phyloP scores from a whole-genome alignment of 2,888 invertebrate species.

The Megalurothrips usitatus region DNA sequence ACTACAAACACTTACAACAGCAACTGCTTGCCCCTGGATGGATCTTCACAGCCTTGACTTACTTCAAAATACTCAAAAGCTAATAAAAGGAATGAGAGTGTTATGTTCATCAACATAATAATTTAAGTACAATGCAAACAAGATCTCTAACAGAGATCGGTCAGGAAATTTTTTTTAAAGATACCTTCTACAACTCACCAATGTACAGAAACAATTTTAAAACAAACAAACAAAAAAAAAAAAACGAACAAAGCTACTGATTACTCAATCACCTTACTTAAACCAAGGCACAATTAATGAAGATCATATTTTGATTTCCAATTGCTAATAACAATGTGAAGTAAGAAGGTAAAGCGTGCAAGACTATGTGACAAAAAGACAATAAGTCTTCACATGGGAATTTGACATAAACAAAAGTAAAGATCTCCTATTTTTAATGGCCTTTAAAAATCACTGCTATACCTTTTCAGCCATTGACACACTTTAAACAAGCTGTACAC shows the following conservation, averaged over 20 bases:
- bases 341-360: neutral
- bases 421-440: neutral
- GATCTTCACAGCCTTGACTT: neutral
- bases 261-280: no score
- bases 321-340: neutral
- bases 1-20: neutral
- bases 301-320: neutral
- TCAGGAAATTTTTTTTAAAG: no score
- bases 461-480: neutral
- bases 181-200: neutral
- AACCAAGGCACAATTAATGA: neutral
- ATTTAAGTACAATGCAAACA: neutral
- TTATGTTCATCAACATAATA: neutral
- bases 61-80: neutral
- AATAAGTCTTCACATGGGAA: neutral
- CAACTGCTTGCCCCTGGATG: neutral
- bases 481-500: neutral
- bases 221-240: no score
- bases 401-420: neutral
- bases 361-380: neutral
- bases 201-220: neutral
- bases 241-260: no score
- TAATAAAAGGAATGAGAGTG: neutral
- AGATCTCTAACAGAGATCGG: neutral
- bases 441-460: neutral